Evolutionary conservation across 2,797 vertebrate species (phyloP).

Genomic region (Spizella passerina): DNA sequence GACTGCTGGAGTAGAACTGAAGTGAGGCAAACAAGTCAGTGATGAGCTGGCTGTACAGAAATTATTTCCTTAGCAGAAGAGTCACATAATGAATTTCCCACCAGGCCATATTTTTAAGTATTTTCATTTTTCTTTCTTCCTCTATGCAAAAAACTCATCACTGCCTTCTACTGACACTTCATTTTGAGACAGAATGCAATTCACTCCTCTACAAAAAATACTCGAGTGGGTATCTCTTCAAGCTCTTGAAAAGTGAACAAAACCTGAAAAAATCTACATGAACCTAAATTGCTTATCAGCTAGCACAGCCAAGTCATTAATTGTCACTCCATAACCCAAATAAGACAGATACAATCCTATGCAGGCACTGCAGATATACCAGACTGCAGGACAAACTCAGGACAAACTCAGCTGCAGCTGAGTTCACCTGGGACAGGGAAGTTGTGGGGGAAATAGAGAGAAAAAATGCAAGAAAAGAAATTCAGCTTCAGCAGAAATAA

Average conservation of each 20-base stretch:
- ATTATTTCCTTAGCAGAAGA: neutral
- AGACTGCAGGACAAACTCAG: neutral
- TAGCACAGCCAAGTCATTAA: neutral
- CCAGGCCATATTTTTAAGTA: neutral
- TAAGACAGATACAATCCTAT: neutral
- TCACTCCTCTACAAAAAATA: neutral
- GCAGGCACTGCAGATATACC: neutral
- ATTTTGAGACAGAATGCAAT: neutral
- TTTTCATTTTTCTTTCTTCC: neutral
- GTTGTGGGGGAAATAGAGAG: neutral
- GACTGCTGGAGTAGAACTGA: constrained; percentile 76
- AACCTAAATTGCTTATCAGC: neutral
- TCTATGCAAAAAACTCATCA: neutral
- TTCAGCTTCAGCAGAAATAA: neutral
- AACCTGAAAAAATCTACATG: neutral
- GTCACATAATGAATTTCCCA: neutral
- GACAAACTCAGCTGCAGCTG: neutral
- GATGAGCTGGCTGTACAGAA: constrained; percentile 80
- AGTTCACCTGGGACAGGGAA: neutral
- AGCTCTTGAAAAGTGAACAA: neutral
- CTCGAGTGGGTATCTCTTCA: neutral
- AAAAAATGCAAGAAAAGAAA: neutral
- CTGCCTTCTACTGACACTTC: neutral
- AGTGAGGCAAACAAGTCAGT: constrained; percentile 80
- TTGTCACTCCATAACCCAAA: neutral